Percentiles rank a stretch among this genome's conserved stretches.
Conservation (phyloP, 2,797 vertebrate genomes). For the Pelochelys cantorii region DNA sequence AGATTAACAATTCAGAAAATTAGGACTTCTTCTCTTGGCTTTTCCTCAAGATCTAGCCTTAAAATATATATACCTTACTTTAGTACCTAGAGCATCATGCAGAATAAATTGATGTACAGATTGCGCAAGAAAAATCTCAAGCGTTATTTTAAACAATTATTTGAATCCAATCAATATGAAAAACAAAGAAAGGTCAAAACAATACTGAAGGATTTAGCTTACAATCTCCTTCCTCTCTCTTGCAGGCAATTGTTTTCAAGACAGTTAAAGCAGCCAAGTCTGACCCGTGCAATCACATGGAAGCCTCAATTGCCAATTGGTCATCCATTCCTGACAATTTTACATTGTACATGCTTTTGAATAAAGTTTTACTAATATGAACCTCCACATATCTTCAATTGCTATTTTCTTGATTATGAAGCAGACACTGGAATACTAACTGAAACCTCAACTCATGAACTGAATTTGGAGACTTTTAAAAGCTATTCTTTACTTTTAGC, state of each 20-base stretch:
- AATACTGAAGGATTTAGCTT: not conserved
- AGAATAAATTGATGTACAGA: not conserved
- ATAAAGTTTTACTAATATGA: not conserved
- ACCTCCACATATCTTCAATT: not conserved
- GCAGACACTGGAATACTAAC: not conserved
- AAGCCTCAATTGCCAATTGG: not conserved
- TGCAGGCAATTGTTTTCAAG: not conserved
- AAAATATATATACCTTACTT: not conserved
- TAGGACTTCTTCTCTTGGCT: fast-evolving
- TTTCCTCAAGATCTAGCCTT: not conserved
- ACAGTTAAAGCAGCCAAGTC: not conserved
- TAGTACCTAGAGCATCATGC: not conserved
- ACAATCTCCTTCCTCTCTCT: not conserved
- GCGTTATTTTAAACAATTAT: not conserved
- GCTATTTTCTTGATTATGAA: not conserved
- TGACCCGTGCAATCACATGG: not conserved
- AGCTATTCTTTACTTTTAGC: not conserved
- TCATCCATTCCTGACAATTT: not conserved
- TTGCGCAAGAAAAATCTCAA: not conserved
- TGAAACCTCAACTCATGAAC: not conserved
- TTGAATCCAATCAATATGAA: not conserved
- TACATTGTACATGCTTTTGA: not conserved
- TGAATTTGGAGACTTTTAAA: not conserved
- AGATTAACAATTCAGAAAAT: not conserved
- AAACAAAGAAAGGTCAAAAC: not conserved